These are phyloP conservation scores for Anabacerthia variegaticeps DNA, from an alignment of 2,797 vertebrate species.

Conservation along the genomic window DNA sequence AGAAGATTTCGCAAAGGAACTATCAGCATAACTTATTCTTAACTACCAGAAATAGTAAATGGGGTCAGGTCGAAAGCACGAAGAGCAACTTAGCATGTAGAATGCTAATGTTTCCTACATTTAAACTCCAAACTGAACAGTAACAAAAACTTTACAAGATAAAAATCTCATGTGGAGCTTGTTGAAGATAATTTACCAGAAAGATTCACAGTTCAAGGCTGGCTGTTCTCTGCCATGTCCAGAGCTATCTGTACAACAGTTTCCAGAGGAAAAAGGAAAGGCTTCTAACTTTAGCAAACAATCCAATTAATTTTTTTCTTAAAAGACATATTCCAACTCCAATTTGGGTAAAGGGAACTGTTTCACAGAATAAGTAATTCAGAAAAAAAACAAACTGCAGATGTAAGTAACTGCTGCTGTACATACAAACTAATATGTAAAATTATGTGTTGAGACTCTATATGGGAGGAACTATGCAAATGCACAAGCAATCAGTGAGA, in stretches of 20 bases:
- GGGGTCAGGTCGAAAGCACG: background rate
- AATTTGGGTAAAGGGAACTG: background rate
- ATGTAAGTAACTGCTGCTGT: background rate
- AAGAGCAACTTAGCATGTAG: background rate
- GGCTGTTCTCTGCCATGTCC: background rate
- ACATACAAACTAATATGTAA: background rate
- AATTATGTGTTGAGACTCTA: background rate
- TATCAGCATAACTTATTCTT: background rate
- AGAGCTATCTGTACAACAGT: background rate
- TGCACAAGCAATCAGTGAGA: background rate
- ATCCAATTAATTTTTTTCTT: background rate
- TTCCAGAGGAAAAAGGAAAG: background rate
- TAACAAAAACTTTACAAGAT: background rate
- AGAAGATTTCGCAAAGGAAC: background rate
- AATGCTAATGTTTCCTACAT: background rate
- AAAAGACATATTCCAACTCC: background rate
- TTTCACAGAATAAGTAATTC: background rate
- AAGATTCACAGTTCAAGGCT: background rate
- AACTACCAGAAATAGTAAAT: background rate
- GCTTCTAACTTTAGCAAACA: background rate
- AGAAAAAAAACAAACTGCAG: background rate
- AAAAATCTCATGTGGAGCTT: background rate
- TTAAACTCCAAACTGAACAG: background rate
- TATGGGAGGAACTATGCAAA: background rate
- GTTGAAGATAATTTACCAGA: background rate